Conservation (phyloP, 2,888 invertebrate species). For the Himalopsyche anomala region DNA sequence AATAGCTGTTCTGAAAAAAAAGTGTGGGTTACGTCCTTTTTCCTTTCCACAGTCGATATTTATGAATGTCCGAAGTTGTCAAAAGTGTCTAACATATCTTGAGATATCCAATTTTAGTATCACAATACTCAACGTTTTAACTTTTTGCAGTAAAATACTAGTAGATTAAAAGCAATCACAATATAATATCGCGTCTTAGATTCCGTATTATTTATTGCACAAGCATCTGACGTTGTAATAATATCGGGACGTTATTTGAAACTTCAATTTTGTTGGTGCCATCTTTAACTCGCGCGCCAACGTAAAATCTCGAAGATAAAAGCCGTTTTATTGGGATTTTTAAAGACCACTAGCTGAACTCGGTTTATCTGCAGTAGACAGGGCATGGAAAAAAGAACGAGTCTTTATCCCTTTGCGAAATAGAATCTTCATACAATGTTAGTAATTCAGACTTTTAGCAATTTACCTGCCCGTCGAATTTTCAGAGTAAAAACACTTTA, state of each 20-base stretch:
- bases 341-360: constrained; percentile 18
- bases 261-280: constrained; percentile 34
- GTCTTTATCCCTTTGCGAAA: background rate
- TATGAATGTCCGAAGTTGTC: too few species aligned
- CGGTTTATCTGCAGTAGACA: constrained; percentile 26
- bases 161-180: constrained; percentile 28
- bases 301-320: constrained; percentile 34
- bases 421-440: constrained; percentile 10
- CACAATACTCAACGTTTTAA: background rate
- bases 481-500: too few species aligned
- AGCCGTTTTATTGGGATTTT: constrained; percentile 26
- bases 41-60: too few species aligned
- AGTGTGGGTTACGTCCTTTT: too few species aligned
- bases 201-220: constrained; percentile 10
- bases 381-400: background rate
- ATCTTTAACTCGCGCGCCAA: constrained; percentile 21
- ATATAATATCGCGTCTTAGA: background rate
- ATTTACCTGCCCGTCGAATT: background rate
- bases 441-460: background rate
- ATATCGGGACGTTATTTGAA: constrained; percentile 13
- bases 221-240: constrained; percentile 23
- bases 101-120: background rate
- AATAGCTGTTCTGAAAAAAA: too few species aligned
- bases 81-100: too few species aligned
- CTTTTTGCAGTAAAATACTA: background rate